Evolutionary conservation across 2,113 vertebrate species (phyloP).

Genomic region (Aramus guarauna): DNA sequence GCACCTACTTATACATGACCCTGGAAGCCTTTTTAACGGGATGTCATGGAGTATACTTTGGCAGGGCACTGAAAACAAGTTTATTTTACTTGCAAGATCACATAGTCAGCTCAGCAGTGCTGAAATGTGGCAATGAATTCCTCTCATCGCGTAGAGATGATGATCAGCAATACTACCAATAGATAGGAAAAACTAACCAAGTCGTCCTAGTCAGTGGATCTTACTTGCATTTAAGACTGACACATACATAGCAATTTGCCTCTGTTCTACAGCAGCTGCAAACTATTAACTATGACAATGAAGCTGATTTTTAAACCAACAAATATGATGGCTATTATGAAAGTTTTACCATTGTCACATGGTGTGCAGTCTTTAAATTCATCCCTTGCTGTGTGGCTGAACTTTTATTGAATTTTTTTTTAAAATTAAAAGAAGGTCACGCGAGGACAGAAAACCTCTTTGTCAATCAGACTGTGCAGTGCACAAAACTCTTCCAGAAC

Average conservation of each 20-base stretch:
- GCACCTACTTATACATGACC: background rate
- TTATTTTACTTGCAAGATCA: slow-evolving; percentile 56
- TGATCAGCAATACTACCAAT: slow-evolving; percentile 51
- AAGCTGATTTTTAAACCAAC: slow-evolving; percentile 69
- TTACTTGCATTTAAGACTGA: slow-evolving; percentile 44
- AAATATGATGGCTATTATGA: slow-evolving; percentile 64
- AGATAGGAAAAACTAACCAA: slow-evolving; percentile 57
- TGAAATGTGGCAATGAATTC: slow-evolving; percentile 61
- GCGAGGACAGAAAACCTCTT: slow-evolving; percentile 53
- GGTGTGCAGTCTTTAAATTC: slow-evolving; percentile 65
- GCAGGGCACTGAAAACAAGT: slow-evolving; percentile 38
- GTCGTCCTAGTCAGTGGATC: background rate
- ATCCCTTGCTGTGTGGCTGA: slow-evolving; percentile 63
- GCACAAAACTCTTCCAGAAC: slow-evolving; percentile 49
- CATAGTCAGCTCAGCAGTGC: slow-evolving; percentile 56
- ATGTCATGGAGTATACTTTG: slow-evolving; percentile 22
- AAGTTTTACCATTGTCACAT: slow-evolving; percentile 68
- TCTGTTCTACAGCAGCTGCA: slow-evolving; percentile 65
- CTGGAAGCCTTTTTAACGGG: slow-evolving; percentile 20
- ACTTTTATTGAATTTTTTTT: slow-evolving; percentile 67
- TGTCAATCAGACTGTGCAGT: slow-evolving; percentile 40
- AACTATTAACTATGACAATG: slow-evolving; percentile 69
- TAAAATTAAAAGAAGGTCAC: slow-evolving; percentile 52
- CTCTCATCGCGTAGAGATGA: slow-evolving; percentile 35
- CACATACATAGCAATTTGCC: slow-evolving; percentile 58